phyloP scores from a whole-genome alignment of 2,888 invertebrate genomes.

The Drosophila melanocephala region DNA sequence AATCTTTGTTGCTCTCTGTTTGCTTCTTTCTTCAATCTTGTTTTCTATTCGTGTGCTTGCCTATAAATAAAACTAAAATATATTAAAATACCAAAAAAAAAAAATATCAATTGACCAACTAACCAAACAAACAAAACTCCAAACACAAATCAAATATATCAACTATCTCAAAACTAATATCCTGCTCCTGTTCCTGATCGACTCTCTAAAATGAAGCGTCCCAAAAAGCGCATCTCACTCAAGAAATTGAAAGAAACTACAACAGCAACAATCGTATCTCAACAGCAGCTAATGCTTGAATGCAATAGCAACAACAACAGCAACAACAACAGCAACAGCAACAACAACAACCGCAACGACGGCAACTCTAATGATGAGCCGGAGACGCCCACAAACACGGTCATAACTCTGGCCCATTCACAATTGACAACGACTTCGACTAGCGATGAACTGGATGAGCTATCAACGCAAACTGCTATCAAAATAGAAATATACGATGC shows the following conservation, averaged over 20 bases:
- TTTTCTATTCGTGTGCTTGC: constrained; percentile 66
- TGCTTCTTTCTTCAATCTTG: constrained; percentile 74
- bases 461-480: constrained; percentile 76
- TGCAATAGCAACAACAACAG: constrained; percentile 45
- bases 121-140: constrained; percentile 36
- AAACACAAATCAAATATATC: constrained; percentile 12
- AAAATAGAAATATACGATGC: constrained; percentile 79
- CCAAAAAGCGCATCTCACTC: constrained; percentile 83
- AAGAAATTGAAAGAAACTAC: constrained; percentile 79
- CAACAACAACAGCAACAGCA: constrained; percentile 27
- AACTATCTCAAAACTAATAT: constrained; percentile 31
- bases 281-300: constrained; percentile 81
- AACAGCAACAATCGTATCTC: constrained; percentile 80
- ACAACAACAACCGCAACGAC: constrained; percentile 39
- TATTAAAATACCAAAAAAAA: constrained; percentile 4
- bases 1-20: constrained; percentile 80
- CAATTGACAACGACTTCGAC: constrained; percentile 55
- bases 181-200: constrained; percentile 64
- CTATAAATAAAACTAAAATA: constrained; percentile 28
- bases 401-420: constrained; percentile 20
- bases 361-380: constrained; percentile 38
- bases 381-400: constrained; percentile 56
- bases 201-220: constrained; percentile 69
- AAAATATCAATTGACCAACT: constrained; percentile 29
- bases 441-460: constrained; percentile 76